Evolutionary conservation across 2,113 vertebrate genomes (phyloP), one percentile per base, ranked within the genome.

Genomic region (Equus przewalskii): DNA sequence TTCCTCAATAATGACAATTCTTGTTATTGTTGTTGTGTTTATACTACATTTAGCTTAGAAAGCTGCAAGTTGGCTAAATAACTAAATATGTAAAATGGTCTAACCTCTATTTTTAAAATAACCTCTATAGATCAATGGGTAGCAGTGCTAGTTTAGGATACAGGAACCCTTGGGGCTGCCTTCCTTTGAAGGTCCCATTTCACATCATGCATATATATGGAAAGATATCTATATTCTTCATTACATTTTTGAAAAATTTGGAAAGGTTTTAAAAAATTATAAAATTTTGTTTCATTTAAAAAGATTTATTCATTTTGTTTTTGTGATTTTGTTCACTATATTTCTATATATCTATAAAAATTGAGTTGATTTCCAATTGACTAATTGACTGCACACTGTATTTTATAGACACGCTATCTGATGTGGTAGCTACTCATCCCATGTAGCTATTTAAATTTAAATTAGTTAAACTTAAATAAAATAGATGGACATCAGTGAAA

Each of bases 401-500:
- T 36, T 70, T 62, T 79, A 85, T 51, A 70, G 70, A 70, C 80
- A 4, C 41, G 22, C 2, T 26, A 1, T 64, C 82, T 28, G 92
- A 54, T 46, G 73, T 5, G 12, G 24, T 70, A 80, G 56, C 51
- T 46, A 62, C 18, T 51, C 30, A 24, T 54, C 33, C 36, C 12
- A 21, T 28, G 6, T 72, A 12, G n/a, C 54, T 70, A 65, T 83
- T 83, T 62, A 65, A 54, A 69, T 56, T n/a, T 46, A 79, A 60
- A 33, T 46, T 36, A 95, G 70, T 72, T 91, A 64, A 86, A 86
- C 64, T 72, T 16, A 86, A 86, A 76, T 69, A 60, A 67, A 94
- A 65, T 33, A 46, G 10, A 85, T 30, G 46, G 36, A 72, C 46
- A 72, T 62, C 51, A 54, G 26, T 91, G 64, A 72, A 91, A 90